phyloP scores from a whole-genome alignment of 2,113 vertebrate species.

The Calonectris borealis region DNA sequence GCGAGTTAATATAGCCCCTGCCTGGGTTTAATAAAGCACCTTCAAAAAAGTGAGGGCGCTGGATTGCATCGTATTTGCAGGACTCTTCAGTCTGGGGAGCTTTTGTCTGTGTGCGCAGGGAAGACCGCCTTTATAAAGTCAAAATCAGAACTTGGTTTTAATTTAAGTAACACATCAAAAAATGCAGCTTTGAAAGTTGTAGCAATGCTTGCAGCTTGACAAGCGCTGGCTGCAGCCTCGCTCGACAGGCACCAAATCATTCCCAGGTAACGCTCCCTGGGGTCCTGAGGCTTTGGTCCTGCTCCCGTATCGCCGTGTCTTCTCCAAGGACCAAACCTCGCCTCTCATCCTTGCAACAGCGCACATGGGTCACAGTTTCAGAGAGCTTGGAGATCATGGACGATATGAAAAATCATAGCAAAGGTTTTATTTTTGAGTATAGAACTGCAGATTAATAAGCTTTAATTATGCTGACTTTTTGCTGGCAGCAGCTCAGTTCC shows the following conservation, averaged over 20 bases:
- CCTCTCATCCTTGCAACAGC: not conserved
- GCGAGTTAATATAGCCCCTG: not conserved
- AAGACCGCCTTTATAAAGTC: no score
- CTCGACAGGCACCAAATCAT: accelerated
- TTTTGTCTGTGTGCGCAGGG: not conserved
- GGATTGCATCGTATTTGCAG: not conserved
- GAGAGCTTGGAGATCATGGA: not conserved
- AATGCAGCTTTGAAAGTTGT: not conserved
- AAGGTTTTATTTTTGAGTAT: not conserved
- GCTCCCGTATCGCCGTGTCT: not conserved
- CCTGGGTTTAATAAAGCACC: not conserved
- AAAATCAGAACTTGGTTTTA: not conserved
- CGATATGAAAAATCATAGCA: not conserved
- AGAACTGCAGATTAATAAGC: not conserved
- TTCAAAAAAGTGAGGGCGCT: not conserved
- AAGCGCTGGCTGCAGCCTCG: not conserved
- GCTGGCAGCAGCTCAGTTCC: not conserved
- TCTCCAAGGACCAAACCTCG: not conserved
- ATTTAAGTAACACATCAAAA: not conserved
- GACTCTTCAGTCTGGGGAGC: not conserved
- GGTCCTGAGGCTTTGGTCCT: not conserved
- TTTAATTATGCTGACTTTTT: not conserved
- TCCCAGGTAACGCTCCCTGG: not conserved
- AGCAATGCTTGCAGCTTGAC: not conserved
- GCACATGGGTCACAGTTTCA: accelerated